These are phyloP conservation scores for Boulengeromyrus knoepffleri DNA, from an alignment of 2,113 vertebrate genomes.

Conservation along the genomic window DNA sequence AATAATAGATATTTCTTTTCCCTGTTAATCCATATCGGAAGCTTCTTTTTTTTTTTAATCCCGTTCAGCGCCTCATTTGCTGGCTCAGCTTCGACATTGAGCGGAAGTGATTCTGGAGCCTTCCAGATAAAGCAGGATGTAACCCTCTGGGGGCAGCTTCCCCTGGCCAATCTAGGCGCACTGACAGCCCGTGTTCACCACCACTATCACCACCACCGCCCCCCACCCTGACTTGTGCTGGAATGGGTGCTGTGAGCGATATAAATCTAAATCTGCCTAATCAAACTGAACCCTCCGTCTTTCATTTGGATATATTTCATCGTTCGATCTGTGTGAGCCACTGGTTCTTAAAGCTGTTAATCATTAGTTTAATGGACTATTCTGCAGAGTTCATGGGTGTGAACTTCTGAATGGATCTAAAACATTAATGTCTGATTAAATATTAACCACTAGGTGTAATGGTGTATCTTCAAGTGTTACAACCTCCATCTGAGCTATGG, in stretches of 20 bases:
- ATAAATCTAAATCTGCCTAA: neutral
- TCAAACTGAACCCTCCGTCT: neutral
- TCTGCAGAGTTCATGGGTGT: conserved; percentile 1
- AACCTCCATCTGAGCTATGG: neutral
- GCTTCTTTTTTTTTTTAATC: neutral
- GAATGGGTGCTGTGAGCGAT: neutral
- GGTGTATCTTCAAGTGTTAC: neutral
- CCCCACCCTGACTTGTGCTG: neutral
- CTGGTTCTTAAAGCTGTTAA: neutral
- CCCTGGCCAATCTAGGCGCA: neutral
- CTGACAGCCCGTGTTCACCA: neutral
- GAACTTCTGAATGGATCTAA: neutral
- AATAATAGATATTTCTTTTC: neutral
- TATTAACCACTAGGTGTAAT: conserved; percentile 8
- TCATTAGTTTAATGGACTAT: conserved; percentile 8
- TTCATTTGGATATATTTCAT: neutral
- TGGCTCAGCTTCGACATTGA: neutral
- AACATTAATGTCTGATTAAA: conserved; percentile 13
- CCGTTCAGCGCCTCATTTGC: neutral
- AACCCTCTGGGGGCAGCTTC: neutral
- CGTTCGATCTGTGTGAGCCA: neutral
- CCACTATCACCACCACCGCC: neutral
- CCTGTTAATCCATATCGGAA: neutral
- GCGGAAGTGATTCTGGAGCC: neutral
- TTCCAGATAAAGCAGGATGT: neutral